A percentile compares a stretch with the other conserved stretches of the same genome.
Conservation (phyloP, 2,888 invertebrate genomes). For the Ornithoptera alexandrae region DNA sequence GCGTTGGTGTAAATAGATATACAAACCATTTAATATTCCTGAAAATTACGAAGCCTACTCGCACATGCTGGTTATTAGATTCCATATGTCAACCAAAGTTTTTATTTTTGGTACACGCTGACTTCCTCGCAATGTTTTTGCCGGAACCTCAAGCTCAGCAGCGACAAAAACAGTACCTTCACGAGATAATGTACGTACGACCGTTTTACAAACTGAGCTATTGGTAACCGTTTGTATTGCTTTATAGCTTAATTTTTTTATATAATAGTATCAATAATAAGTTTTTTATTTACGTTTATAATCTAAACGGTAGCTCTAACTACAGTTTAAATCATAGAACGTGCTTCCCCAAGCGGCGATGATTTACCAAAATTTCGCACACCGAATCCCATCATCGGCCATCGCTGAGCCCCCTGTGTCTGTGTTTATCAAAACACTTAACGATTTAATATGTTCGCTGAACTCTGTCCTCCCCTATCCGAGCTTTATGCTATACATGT, state of each 20-base stretch:
- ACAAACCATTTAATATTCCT: no score
- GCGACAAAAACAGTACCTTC: no score
- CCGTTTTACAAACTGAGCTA: no score
- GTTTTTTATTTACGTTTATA: background rate
- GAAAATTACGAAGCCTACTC: no score
- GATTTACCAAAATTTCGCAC: constrained; percentile 67
- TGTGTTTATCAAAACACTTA: constrained; percentile 79
- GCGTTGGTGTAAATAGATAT: no score
- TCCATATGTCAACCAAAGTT: no score
- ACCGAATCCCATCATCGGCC: constrained; percentile 65
- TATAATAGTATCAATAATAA: background rate
- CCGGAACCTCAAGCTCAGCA: no score
- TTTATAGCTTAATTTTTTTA: background rate
- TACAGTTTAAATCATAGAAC: constrained; percentile 44
- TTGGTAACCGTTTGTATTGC: no score
- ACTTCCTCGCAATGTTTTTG: no score
- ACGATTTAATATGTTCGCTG: constrained; percentile 76
- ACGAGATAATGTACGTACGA: no score
- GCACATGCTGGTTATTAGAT: no score
- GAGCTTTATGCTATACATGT: constrained; percentile 38
- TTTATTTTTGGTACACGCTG: no score
- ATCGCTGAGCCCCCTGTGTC: constrained; percentile 63
- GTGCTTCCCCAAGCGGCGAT: constrained; percentile 58
- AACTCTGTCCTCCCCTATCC: constrained; percentile 54
- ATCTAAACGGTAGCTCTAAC: constrained; percentile 23